Percentiles rank a stretch among this genome's conserved stretches.
phyloP scores from a whole-genome alignment of 2,888 invertebrate genomes.

The Mantis religiosa region DNA sequence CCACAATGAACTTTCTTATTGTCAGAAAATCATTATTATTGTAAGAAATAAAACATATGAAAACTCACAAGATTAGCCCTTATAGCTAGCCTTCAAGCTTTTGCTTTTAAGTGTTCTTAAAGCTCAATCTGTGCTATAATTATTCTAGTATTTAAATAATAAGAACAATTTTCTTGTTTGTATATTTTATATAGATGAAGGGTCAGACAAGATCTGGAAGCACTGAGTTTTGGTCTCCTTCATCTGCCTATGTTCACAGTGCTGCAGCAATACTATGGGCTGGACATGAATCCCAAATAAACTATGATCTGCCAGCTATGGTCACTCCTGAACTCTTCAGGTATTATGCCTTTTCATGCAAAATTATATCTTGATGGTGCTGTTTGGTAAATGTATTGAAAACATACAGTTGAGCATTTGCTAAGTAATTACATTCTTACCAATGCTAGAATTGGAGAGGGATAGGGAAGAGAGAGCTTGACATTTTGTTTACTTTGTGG shows the following conservation, averaged over 20 bases:
- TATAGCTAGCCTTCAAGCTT: too few relatives aligned
- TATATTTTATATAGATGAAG: not conserved
- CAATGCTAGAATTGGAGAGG: too few relatives aligned
- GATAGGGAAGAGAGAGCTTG: too few relatives aligned
- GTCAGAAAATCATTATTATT: not conserved
- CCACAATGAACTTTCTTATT: not conserved
- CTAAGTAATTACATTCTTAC: too few relatives aligned
- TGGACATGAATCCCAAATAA: slow-evolving; percentile 55
- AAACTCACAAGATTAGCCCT: too few relatives aligned
- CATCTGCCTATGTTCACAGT: slow-evolving; percentile 65
- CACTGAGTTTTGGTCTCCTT: slow-evolving; percentile 37
- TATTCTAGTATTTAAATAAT: too few relatives aligned
- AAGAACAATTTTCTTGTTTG: not conserved
- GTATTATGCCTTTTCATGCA: slow-evolving; percentile 37
- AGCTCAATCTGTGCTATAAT: too few relatives aligned
- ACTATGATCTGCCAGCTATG: slow-evolving; percentile 61
- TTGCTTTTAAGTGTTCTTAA: too few relatives aligned
- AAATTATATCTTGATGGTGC: too few relatives aligned
- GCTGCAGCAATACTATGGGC: slow-evolving; percentile 79
- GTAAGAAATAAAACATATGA: not conserved
- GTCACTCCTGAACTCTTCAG: slow-evolving; percentile 74
- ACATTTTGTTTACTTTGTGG: too few relatives aligned
- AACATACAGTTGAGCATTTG: too few relatives aligned
- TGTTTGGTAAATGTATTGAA: too few relatives aligned
- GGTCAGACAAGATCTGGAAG: not conserved